phyloP scores from a whole-genome alignment of 2,888 invertebrate genomes.

The Eubasilissa splendida region DNA sequence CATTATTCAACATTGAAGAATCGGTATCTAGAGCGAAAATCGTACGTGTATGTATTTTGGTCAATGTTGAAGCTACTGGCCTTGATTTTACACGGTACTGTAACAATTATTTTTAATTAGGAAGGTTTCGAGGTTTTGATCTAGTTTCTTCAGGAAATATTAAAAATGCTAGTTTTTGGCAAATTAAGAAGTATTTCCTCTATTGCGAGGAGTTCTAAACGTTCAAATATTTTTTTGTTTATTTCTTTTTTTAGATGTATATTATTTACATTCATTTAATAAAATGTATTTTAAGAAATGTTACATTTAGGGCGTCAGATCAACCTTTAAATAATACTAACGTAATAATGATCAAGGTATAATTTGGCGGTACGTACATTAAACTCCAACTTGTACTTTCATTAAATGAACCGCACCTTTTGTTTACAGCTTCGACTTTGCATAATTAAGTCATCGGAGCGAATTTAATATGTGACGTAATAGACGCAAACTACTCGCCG shows the following conservation, averaged over 20 bases:
- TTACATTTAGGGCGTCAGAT: no score
- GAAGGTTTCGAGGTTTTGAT: conserved; percentile 19
- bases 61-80: conserved; percentile 12
- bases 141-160: conserved; percentile 27
- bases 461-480: conserved; percentile 41
- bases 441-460: conserved; percentile 45
- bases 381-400: conserved; percentile 20
- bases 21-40: not conserved
- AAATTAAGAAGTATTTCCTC: no score
- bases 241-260: no score
- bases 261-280: no score
- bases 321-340: no score
- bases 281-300: no score
- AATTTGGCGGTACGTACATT: conserved; percentile 8
- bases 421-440: conserved; percentile 39
- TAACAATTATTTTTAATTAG: conserved; percentile 31
- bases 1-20: conserved; percentile 3
- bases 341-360: not conserved
- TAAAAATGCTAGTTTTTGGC: not conserved
- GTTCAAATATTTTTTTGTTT: no score
- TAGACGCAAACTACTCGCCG: conserved; percentile 27
- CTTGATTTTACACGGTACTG: not conserved
- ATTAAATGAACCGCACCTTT: conserved; percentile 45
- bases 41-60: conserved; percentile 20
- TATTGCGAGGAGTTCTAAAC: no score